Evolutionary conservation across 2,888 invertebrate species (phyloP).

Genomic region (Phyto melanocephala): DNA sequence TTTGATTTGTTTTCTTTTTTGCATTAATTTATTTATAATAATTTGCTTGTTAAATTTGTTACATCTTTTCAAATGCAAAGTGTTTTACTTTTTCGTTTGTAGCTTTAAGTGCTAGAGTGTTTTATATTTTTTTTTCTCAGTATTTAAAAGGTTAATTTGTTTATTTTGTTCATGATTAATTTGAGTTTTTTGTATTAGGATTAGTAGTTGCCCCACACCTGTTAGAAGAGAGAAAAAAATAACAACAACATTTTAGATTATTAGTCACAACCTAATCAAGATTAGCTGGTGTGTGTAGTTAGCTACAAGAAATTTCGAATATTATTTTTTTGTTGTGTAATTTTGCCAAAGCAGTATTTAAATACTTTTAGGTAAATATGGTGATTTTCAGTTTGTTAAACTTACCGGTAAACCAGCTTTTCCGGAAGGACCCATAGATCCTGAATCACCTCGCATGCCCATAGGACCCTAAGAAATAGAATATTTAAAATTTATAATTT

Average conservation of each 20-base stretch:
- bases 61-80: slow-evolving; percentile 34
- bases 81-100: slow-evolving; percentile 51
- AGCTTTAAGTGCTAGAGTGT: slow-evolving; percentile 37
- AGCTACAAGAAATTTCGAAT: slow-evolving; percentile 48
- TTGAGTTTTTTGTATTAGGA: slow-evolving; percentile 68
- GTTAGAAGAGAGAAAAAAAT: slow-evolving; percentile 72
- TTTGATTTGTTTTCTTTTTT: slow-evolving; percentile 27
- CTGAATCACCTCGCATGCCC: slow-evolving; percentile 79
- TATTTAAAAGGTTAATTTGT: slow-evolving; percentile 60
- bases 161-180: slow-evolving; percentile 49
- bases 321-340: not conserved
- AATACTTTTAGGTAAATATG: not conserved
- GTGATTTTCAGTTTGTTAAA: too few relatives aligned
- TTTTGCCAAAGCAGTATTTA: slow-evolving; percentile 44
- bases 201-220: slow-evolving; percentile 79
- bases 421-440: slow-evolving; percentile 77
- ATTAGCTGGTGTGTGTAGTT: slow-evolving; percentile 61
- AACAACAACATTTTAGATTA: slow-evolving; percentile 66
- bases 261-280: slow-evolving; percentile 68
- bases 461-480: slow-evolving; percentile 75
- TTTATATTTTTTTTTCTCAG: slow-evolving; percentile 47
- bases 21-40: not conserved
- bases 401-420: slow-evolving; percentile 79
- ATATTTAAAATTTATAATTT: too few relatives aligned
- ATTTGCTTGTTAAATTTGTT: not conserved